Percentiles rank a stretch among this genome's conserved stretches.
Evolutionary conservation across 2,888 invertebrate species (phyloP).

Genomic region (Erebia aethiops): DNA sequence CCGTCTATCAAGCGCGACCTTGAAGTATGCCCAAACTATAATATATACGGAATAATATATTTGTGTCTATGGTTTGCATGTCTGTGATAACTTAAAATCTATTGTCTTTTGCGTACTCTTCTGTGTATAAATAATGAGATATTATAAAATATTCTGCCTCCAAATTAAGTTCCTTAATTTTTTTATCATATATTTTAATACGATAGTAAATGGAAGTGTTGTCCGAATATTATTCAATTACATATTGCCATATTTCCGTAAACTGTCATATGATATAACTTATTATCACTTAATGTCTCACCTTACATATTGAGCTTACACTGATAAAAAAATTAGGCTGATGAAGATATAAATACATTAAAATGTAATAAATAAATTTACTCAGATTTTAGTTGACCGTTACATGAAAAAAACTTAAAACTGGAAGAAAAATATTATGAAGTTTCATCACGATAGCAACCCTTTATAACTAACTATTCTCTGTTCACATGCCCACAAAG

Average conservation of each 20-base stretch:
- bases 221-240: constrained; percentile 22
- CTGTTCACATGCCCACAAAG: too few relatives aligned
- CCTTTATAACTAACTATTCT: too few relatives aligned
- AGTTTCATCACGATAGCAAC: too few relatives aligned
- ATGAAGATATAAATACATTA: neutral
- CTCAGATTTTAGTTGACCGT: too few relatives aligned
- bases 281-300: constrained; percentile 21
- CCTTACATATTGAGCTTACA: constrained; percentile 1
- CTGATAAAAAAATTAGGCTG: constrained; percentile 25
- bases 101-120: constrained; percentile 30
- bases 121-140: neutral
- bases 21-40: constrained; percentile 73
- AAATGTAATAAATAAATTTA: neutral
- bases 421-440: too few relatives aligned
- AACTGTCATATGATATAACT: constrained; percentile 20
- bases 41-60: constrained; percentile 70
- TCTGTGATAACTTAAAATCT: constrained; percentile 29
- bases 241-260: constrained; percentile 21
- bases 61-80: constrained; percentile 45
- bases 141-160: constrained; percentile 16
- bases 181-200: neutral
- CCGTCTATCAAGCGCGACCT: constrained; percentile 75
- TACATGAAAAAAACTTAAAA: too few relatives aligned
- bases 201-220: constrained; percentile 16
- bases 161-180: constrained; percentile 6